Conservation (phyloP, 1,140 invertebrate species). For the Ceratosolen fusciceps region DNA sequence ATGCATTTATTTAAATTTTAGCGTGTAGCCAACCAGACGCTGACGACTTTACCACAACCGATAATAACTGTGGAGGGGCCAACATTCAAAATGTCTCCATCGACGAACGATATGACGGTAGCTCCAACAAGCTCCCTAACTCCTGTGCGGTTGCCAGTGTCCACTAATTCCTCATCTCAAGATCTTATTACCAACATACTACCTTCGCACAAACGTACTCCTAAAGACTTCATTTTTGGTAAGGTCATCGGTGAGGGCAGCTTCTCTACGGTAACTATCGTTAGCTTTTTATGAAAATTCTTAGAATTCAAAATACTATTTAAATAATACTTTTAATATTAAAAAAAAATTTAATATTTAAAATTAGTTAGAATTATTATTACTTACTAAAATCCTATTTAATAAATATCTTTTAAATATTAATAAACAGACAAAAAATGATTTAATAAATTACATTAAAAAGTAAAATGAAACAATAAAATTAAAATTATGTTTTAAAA, state of each 20-base stretch:
- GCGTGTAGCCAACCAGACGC: slow-evolving; percentile 71
- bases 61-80: slow-evolving; percentile 70
- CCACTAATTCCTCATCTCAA: slow-evolving; percentile 43
- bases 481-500: background rate
- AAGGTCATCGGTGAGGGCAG: slow-evolving; percentile 97
- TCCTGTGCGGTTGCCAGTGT: slow-evolving; percentile 58
- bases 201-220: slow-evolving; percentile 76
- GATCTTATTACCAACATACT: slow-evolving; percentile 62
- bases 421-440: too few relatives aligned
- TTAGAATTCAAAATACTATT: too few relatives aligned
- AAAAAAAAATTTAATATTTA: too few relatives aligned
- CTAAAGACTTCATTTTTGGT: slow-evolving; percentile 95
- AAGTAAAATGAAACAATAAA: background rate
- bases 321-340: too few relatives aligned
- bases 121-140: slow-evolving; percentile 58
- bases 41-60: slow-evolving; percentile 70
- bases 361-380: too few relatives aligned
- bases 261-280: slow-evolving; percentile 86
- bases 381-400: too few relatives aligned
- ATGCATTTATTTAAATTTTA: slow-evolving; percentile 57
- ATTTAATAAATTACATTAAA: too few relatives aligned
- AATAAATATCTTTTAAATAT: too few relatives aligned
- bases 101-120: slow-evolving; percentile 67
- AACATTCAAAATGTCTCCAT: slow-evolving; percentile 71
- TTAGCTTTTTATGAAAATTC: too few relatives aligned